phyloP scores from a whole-genome alignment of 2,888 invertebrate genomes.

The Papilio gigon region DNA sequence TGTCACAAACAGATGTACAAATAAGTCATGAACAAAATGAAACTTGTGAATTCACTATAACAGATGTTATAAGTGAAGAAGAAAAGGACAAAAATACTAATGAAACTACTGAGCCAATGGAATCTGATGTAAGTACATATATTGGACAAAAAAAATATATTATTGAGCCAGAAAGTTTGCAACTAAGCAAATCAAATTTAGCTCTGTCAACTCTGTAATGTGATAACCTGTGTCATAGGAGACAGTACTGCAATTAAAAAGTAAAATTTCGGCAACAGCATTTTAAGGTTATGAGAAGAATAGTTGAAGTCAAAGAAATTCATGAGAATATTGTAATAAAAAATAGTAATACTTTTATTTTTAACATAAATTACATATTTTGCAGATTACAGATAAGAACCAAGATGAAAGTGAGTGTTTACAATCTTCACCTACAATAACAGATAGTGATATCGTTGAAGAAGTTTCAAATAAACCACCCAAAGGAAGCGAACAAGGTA shows the following conservation, averaged over 20 bases:
- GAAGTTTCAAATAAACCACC: background rate
- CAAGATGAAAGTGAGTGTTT: background rate
- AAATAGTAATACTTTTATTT: too few species aligned
- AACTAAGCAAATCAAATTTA: too few species aligned
- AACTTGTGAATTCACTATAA: slow-evolving; percentile 18
- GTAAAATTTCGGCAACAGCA: too few species aligned
- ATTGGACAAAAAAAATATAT: background rate
- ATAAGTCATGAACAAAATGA: slow-evolving; percentile 8
- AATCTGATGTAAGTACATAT: slow-evolving; percentile 37
- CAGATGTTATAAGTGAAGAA: slow-evolving; percentile 29
- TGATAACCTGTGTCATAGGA: too few species aligned
- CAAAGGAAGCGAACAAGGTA: background rate
- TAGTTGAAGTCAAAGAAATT: background rate
- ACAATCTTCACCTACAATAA: background rate
- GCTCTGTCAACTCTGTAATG: too few species aligned
- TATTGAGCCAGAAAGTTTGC: too few species aligned
- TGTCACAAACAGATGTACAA: slow-evolving; percentile 1
- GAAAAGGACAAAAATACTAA: slow-evolving; percentile 10
- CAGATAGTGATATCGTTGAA: background rate
- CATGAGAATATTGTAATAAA: background rate
- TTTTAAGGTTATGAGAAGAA: slow-evolving; percentile 10
- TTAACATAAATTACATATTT: background rate
- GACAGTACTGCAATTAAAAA: too few species aligned
- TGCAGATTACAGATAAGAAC: background rate
- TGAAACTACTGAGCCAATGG: background rate